Evolutionary conservation across 2,797 vertebrate species (phyloP), one percentile per base, ranked within the genome.

Genomic region (Chelidonichthys spinosus): DNA sequence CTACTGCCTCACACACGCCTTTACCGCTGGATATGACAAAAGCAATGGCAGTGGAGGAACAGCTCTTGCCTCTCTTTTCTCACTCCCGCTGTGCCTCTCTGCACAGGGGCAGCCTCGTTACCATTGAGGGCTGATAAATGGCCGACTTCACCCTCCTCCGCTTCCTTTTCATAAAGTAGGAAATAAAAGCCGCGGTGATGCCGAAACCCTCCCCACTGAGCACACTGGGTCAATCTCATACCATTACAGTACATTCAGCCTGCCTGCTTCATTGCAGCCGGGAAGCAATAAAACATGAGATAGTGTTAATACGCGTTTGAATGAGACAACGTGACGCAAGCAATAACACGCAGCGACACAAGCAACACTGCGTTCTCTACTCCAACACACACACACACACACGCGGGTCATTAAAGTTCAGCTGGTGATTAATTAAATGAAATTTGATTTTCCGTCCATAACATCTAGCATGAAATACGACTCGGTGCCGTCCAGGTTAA

Each of bases 51-150:
- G 53, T n/a, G 36, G 49, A 56, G 39, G 53, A 80, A 72, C 63
- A 39, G 50, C 58, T 10, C 17, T 62, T 54, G 62, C 66, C 42
- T 68, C 56, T 69, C 25, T 25, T 25, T 59, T 58, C 49, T 61
- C 58, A 53, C 39, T 72, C 80, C 85, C 40, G 69, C 72, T 76
- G 88, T 11, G 76, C 40, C 46, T 40, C 59, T 77, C 61, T 11
- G 65, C 78, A 50, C 78, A 77, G 67, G 74, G 69, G 74, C 73
- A 42, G 59, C 69, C 66, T 79, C 56, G 69, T 87, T 83, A 83
- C 71, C 79, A 69, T 54, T 15, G 49, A 54, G 50, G 69, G 62
- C 80, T 84, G 87, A 90, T 65, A 74, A 78, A 89, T 78, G 75
- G 53, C 59, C 11, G 65, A 63, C 76, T 78, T 85, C 79, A 69